A percentile compares a stretch with the other conserved stretches of the same genome.
These are phyloP conservation scores for Platerodrilus igneus DNA, from an alignment of 2,888 invertebrate species.

Conservation along the genomic window DNA sequence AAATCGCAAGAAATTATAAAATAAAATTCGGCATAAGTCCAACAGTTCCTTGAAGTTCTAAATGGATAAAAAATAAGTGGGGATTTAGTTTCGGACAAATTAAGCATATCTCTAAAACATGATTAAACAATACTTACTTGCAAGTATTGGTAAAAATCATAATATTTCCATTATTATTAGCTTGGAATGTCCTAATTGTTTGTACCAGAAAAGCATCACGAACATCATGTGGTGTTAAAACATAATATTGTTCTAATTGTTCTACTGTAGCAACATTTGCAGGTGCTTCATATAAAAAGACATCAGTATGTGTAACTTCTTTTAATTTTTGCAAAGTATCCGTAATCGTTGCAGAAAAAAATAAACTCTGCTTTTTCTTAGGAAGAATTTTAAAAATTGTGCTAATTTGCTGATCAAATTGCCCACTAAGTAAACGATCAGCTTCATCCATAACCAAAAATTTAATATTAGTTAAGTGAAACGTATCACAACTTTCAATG, in stretches of 20 bases:
- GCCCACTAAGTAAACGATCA: conserved; percentile 75
- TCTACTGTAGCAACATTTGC: conserved; percentile 78
- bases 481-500: conserved; percentile 79
- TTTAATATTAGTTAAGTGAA: conserved; percentile 71
- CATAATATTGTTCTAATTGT: conserved; percentile 84
- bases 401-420: conserved; percentile 77
- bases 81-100: conserved; percentile 1
- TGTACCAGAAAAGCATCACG: conserved; percentile 90
- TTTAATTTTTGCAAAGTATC: conserved; percentile 69
- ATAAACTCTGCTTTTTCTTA: conserved; percentile 74
- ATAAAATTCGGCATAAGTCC: too few relatives aligned
- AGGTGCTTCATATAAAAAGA: conserved; percentile 63
- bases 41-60: conserved; percentile 3
- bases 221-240: conserved; percentile 85
- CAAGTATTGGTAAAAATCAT: conserved; percentile 96
- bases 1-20: too few relatives aligned
- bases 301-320: conserved; percentile 54
- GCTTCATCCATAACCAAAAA: conserved; percentile 96
- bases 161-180: conserved; percentile 72
- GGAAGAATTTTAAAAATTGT: conserved; percentile 75
- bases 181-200: conserved; percentile 69
- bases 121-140: conserved; percentile 59
- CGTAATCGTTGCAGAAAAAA: conserved; percentile 95
- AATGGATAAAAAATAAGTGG: conserved; percentile 8
- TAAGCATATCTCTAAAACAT: conserved; percentile 4